A percentile compares a stretch with the other conserved stretches of the same genome.
Conservation (phyloP, 2,797 vertebrate species). For the Malacoraja senta region DNA sequence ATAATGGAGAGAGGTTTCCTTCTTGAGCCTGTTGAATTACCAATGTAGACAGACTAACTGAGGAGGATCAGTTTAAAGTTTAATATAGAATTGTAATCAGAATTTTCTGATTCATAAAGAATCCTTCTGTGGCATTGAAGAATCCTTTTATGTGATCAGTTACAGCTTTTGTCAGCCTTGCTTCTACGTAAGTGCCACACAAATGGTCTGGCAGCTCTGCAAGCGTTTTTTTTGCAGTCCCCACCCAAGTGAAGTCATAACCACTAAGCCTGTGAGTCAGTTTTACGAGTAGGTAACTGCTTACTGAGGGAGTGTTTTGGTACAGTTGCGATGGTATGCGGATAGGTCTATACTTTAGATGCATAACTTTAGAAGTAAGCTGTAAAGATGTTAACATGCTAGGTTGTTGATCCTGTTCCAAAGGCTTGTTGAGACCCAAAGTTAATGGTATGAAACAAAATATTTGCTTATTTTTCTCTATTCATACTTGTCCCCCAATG, state of each 20-base stretch:
- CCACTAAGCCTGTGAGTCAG: neutral
- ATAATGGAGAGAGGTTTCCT: neutral
- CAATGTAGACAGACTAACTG: too few relatives aligned
- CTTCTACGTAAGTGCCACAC: neutral
- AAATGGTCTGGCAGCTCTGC: neutral
- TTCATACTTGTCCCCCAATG: too few relatives aligned
- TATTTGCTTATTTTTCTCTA: neutral
- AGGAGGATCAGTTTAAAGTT: neutral
- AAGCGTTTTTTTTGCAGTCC: neutral
- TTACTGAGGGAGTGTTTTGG: neutral
- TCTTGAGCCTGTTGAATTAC: neutral
- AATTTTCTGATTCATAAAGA: too few relatives aligned
- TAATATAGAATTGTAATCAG: neutral
- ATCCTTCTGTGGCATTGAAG: neutral
- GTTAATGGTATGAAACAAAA: too few relatives aligned
- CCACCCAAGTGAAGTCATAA: conserved; percentile 20
- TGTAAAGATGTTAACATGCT: neutral
- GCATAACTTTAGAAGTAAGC: neutral
- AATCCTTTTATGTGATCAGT: neutral
- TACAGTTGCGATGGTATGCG: neutral
- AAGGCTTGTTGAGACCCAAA: neutral
- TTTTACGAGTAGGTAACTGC: neutral
- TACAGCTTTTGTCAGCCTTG: neutral
- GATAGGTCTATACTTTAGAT: neutral
- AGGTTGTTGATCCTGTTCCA: neutral